Percentiles rank a stretch among this genome's conserved stretches.
phyloP scores from a whole-genome alignment of 2,888 invertebrate genomes.

The Nebria brevicollis region DNA sequence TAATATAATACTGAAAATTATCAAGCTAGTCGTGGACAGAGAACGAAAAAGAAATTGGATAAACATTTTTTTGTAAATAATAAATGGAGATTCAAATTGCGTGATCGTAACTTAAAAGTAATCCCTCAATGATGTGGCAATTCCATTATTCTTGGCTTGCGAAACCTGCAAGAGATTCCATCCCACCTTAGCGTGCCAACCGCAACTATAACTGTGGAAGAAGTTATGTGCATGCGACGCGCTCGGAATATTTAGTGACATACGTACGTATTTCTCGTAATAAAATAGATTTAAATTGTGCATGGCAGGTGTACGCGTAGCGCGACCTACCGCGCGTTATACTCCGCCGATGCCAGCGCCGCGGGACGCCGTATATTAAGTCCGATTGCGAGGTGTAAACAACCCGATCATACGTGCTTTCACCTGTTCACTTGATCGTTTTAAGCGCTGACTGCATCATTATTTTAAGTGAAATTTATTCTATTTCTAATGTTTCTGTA shows the following conservation, averaged over 20 bases:
- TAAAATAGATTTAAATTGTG: slow-evolving; percentile 21
- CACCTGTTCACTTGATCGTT: not conserved
- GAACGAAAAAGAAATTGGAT: too few relatives aligned
- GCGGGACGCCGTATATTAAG: not conserved
- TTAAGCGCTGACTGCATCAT: not conserved
- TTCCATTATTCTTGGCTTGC: not conserved
- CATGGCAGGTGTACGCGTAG: slow-evolving; percentile 10
- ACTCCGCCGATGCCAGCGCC: not conserved
- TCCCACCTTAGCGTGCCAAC: not conserved
- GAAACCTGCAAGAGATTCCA: not conserved
- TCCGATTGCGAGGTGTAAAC: not conserved
- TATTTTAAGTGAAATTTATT: too few relatives aligned
- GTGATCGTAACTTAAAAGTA: not conserved
- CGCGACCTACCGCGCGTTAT: not conserved
- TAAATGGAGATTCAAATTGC: not conserved
- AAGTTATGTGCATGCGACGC: not conserved
- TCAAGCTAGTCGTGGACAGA: too few relatives aligned
- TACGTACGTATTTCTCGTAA: not conserved
- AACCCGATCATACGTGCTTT: not conserved
- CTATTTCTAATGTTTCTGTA: too few relatives aligned
- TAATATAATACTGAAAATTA: too few relatives aligned
- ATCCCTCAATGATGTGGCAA: not conserved
- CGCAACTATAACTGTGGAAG: not conserved
- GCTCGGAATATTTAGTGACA: slow-evolving; percentile 14
- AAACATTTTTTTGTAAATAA: not conserved